Base-by-base conservation (phyloP, 2,113 vertebrate genomes). In the Machaerirhynchus nigripectus region DNA sequence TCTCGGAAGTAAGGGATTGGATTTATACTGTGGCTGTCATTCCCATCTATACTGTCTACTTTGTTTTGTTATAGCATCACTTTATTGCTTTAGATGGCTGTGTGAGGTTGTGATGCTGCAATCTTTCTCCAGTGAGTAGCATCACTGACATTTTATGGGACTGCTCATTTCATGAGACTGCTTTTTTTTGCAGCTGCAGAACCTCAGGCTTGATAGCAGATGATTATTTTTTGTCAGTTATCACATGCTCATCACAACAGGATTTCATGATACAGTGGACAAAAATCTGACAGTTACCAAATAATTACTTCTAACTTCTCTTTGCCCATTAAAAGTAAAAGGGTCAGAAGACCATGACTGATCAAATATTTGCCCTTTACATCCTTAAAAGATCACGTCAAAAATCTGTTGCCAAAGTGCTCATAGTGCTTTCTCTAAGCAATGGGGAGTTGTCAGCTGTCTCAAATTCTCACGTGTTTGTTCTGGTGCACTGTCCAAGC, bases 111-210 rank as follows among this genome's bases (percentile, higher is more conserved):
- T 94, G 95, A 94, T 95, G 88, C 79, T 77, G 79, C 85, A 93
- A 90, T 92, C 88, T 92, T 92, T 96, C 92, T 95, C 63, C 68
- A 88, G 75, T 80, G 92, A 90, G 83, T 86, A 95, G 42, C 63
- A 92, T 83, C 82, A 46, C 67, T 93, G 90, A 92, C 82, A 84
- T 84, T 94, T 96, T 95, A 95, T 83, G 86, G 75, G 71, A 93
- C 59, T 90, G 85, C 82, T 93, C 71, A 86, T 94, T 93, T 92
- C 81, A 90, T 55, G 75, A 85, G 70, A 79, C 73, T 87, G 92
- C 40, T 94, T 52, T 56, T 87, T 89, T 96, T 63, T 88, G 55
- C 78, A 91, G 84, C 90, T 90, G 84, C 67, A 91, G 82, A 94
- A 76, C 81, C 60, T 91, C 91, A 77, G 89, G 52, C 70, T 92